Conservation (phyloP, 2,888 invertebrate genomes). For the Agapetus fuscipes region DNA sequence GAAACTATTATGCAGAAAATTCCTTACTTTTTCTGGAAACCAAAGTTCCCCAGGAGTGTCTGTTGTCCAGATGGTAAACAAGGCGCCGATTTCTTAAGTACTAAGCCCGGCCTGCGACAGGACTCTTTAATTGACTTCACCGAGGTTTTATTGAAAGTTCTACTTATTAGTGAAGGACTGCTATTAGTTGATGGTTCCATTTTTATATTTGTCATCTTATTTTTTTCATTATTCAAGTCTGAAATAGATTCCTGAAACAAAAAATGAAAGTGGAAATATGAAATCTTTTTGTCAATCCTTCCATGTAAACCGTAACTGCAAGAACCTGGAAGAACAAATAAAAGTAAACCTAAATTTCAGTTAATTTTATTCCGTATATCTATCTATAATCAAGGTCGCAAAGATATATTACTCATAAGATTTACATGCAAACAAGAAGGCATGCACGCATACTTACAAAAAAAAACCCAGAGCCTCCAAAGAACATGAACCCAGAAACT, state of each 20-base stretch:
- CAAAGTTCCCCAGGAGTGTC: constrained; percentile 55
- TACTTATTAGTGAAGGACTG: constrained; percentile 1
- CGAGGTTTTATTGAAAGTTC: constrained; percentile 14
- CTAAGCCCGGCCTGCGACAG: constrained; percentile 29
- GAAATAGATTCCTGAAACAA: constrained; percentile 30
- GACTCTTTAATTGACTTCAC: constrained; percentile 27
- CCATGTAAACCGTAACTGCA: no score
- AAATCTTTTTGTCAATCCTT: no score
- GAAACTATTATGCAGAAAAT: no score
- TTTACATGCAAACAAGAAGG: no score
- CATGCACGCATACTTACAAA: no score
- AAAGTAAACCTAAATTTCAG: no score
- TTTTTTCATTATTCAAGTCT: constrained; percentile 23
- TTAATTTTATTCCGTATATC: no score
- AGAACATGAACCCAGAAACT: no score
- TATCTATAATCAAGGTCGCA: no score
- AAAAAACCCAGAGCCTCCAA: no score
- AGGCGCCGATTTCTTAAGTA: constrained; percentile 25
- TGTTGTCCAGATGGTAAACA: constrained; percentile 42
- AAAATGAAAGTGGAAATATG: background rate
- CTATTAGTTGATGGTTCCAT: background rate
- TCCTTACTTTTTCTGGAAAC: constrained; percentile 51
- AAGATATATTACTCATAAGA: no score
- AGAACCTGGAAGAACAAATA: no score
- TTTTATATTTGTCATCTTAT: background rate